phyloP scores from a whole-genome alignment of 2,113 vertebrate genomes.

The Ranitomeya imitator region DNA sequence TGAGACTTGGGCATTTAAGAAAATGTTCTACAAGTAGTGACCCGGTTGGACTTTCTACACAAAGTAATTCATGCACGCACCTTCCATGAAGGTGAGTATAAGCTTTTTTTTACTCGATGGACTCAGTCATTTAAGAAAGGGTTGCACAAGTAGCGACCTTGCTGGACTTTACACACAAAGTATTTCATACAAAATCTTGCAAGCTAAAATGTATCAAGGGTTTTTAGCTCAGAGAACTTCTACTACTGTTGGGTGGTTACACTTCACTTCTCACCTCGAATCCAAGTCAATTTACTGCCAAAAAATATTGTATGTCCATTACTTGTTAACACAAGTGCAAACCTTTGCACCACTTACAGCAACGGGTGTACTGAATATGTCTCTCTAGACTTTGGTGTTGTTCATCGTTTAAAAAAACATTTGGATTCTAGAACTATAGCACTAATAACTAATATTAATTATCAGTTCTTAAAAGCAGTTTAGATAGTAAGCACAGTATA shows the following conservation, averaged over 20 bases:
- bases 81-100: no score
- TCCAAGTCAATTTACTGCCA: not conserved
- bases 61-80: no score
- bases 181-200: not conserved
- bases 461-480: not conserved
- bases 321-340: not conserved
- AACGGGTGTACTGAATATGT: not conserved
- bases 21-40: no score
- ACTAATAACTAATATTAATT: not conserved
- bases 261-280: not conserved
- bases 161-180: not conserved
- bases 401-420: not conserved
- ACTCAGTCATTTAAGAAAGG: no score
- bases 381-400: not conserved
- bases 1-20: no score
- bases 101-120: no score
- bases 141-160: no score
- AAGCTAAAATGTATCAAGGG: not conserved
- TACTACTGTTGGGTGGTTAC: not conserved
- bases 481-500: not conserved
- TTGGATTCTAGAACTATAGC: not conserved
- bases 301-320: not conserved
- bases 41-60: no score
- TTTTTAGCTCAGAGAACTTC: not conserved
- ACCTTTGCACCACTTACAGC: not conserved